These are phyloP conservation scores for Lepetodrilus schrolli DNA, from an alignment of 2,888 invertebrate species.

Conservation along the genomic window DNA sequence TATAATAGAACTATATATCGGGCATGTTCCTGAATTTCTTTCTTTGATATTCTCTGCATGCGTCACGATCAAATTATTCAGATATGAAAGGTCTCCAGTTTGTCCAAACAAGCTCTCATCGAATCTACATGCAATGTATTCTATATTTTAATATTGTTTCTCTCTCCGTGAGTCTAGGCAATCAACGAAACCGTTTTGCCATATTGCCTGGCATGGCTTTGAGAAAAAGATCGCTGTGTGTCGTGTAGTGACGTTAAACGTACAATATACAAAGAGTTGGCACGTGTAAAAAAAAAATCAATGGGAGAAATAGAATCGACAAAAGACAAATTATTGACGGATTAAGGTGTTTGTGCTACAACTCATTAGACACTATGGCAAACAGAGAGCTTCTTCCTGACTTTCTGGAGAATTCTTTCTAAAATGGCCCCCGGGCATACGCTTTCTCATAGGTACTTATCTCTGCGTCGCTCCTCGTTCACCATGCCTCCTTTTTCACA, in stretches of 20 bases:
- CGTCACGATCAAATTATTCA: too few species aligned
- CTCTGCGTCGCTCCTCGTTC: slow-evolving; percentile 7
- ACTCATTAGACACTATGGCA: slow-evolving; percentile 22
- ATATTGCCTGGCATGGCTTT: too few species aligned
- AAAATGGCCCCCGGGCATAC: not conserved
- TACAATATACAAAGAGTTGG: not conserved
- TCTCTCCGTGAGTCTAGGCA: too few species aligned
- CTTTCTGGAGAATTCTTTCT: slow-evolving; percentile 16
- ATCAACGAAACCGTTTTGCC: too few species aligned
- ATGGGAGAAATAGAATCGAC: not conserved
- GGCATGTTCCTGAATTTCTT: too few species aligned
- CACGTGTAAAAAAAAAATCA: not conserved
- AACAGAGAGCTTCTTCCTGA: not conserved
- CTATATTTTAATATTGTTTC: too few species aligned
- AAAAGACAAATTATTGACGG: slow-evolving; percentile 9
- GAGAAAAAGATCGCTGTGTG: too few species aligned
- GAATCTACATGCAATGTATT: not conserved
- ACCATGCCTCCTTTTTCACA: slow-evolving; percentile 25
- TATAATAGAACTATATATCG: too few species aligned
- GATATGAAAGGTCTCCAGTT: not conserved
- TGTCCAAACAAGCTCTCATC: not conserved
- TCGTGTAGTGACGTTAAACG: not conserved
- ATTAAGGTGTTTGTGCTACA: slow-evolving; percentile 18
- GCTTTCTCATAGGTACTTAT: slow-evolving; percentile 3
- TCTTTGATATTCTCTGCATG: too few species aligned